Conservation (phyloP, 2,797 vertebrate genomes). For the Euphonia xanthogaster region DNA sequence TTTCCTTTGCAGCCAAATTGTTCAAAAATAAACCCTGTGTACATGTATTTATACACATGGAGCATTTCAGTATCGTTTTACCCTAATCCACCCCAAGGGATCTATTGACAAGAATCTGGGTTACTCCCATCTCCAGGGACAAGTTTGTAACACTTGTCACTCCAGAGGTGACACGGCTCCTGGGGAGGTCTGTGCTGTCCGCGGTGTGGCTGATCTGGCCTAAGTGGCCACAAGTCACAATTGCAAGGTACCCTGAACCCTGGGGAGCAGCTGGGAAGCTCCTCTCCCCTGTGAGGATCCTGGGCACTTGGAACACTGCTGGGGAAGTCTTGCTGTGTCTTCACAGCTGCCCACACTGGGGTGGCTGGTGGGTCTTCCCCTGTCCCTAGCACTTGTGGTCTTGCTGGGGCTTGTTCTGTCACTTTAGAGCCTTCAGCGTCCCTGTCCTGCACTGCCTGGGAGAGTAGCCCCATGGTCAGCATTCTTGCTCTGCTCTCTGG, state of each 20-base stretch:
- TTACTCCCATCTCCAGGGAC: neutral
- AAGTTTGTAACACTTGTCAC: neutral
- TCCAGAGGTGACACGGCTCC: neutral
- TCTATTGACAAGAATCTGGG: neutral
- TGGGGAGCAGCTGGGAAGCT: neutral
- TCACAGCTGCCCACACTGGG: neutral
- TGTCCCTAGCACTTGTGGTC: neutral
- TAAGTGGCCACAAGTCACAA: neutral
- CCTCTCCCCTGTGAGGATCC: accelerated
- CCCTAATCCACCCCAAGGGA: neutral
- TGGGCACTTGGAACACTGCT: accelerated
- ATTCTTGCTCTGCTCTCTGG: neutral
- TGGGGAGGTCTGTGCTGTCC: neutral
- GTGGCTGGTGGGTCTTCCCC: neutral
- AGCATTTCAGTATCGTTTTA: neutral
- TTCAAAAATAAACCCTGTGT: neutral
- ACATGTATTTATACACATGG: neutral
- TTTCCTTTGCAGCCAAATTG: neutral
- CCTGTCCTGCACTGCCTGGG: neutral
- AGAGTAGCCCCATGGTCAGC: neutral
- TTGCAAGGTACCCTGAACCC: accelerated
- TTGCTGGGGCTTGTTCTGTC: neutral
- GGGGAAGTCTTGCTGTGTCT: neutral
- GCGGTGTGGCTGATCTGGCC: neutral
- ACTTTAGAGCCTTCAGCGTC: neutral